Evolutionary conservation across 2,888 invertebrate species (phyloP).

Genomic region (Epirrita christyi): DNA sequence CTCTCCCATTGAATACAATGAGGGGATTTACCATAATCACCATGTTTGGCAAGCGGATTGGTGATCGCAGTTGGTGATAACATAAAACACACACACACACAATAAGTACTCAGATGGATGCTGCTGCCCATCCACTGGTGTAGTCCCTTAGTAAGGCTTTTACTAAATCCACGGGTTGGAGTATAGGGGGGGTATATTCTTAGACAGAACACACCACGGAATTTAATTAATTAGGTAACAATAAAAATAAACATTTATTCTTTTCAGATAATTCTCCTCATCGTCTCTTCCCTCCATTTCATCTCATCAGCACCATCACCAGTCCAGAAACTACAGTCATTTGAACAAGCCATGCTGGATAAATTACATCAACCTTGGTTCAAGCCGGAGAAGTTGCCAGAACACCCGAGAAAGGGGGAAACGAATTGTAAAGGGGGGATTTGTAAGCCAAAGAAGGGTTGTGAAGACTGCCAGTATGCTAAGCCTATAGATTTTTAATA

Average conservation of each 20-base stretch:
- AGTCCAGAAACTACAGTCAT: slow-evolving; percentile 31
- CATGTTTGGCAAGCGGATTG: no score
- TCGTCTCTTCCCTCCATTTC: slow-evolving; percentile 28
- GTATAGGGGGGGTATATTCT: no score
- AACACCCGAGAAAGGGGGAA: slow-evolving; percentile 61
- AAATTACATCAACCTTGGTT: slow-evolving; percentile 60
- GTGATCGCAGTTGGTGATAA: no score
- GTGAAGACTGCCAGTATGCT: slow-evolving; percentile 53
- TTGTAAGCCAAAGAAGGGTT: slow-evolving; percentile 46
- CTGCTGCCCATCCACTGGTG: no score
- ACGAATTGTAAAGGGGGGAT: slow-evolving; percentile 49
- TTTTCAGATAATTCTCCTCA: slow-evolving; percentile 43
- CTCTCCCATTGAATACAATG: no score
- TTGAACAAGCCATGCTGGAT: slow-evolving; percentile 53
- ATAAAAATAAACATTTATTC: neutral
- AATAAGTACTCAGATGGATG: no score
- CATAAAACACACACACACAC: no score
- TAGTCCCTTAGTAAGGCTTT: no score
- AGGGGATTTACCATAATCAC: no score
- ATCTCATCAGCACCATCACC: slow-evolving; percentile 40
- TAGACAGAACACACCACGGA: no score
- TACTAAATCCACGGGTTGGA: no score
- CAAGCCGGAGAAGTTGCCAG: slow-evolving; percentile 44
- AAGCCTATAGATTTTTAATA: slow-evolving; percentile 44
- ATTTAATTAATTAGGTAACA: no score